Base-by-base conservation (phyloP, 2,797 vertebrate species). In the Pipistrellus pygmaeus region DNA sequence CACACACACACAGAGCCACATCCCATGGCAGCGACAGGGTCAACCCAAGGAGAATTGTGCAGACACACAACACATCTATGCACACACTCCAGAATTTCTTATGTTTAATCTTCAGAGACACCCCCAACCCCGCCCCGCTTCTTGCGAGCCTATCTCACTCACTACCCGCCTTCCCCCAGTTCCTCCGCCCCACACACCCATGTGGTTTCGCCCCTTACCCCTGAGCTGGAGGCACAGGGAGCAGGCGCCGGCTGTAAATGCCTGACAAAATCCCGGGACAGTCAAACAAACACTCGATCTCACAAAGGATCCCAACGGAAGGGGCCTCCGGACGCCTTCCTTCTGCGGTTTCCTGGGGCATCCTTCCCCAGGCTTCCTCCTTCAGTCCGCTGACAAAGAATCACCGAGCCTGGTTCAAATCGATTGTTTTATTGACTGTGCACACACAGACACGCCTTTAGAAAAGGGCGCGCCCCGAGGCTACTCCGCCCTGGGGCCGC, bases 401-500 rank as follows among this genome's bases (percentile, higher is more conserved):
- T 75, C 97, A 82, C 15, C 3, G 0, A 90, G 86, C 91, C 90
- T 93, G n/a, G 90, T 97, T 98, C 87, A 92, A 97, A 97, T 90
- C 92, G 92, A 96, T 97, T 97, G 77, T 82, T 97, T 98, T 98
- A 98, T 98, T 98, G 97, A 97, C 96, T 95, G 92, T 92, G 96
- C 96, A 98, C 97, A 96, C 83, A 98, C 97, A 98, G 97, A 97
- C 90, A 97, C 91, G 88, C 85, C 80, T 94, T 95, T 90, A 97
- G 97, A 94, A 97, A 94, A 96, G 75, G 96, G 77, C 75, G 82
- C 73, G 55, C 62, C 90, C 77, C 77, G 44, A 27, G 10, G 46
- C 20, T 75, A 25, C 78, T 44, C 38, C 25, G 9, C 77, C 90
- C 85, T 13, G 32, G 94, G 94, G 72, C 94, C 93, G 77, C 96